Evolutionary conservation across 2,888 invertebrate genomes (phyloP).

Genomic region (Sesamia inferens): DNA sequence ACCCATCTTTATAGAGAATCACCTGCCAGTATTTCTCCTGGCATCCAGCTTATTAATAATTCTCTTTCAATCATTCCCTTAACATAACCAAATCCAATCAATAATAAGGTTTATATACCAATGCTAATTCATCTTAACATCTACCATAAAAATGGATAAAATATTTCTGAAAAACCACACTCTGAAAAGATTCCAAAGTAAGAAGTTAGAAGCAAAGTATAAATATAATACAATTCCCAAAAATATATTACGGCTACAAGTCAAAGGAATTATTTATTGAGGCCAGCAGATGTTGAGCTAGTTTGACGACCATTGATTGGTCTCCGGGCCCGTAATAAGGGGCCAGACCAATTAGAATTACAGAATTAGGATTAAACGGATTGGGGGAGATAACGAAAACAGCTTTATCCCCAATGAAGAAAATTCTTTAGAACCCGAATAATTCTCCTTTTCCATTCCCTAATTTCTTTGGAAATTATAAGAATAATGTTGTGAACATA

Average conservation of each 20-base stretch:
- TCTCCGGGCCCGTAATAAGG: constrained; percentile 40
- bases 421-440: constrained; percentile 18
- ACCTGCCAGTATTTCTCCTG: not conserved
- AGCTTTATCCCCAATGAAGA: constrained; percentile 46
- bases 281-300: constrained; percentile 46
- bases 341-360: constrained; percentile 60
- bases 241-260: constrained; percentile 47
- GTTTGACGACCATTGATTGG: constrained; percentile 59
- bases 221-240: constrained; percentile 37
- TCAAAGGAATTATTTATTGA: constrained; percentile 59
- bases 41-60: constrained; percentile 24
- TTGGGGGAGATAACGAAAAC: constrained; percentile 51
- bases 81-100: constrained; percentile 18
- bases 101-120: not conserved
- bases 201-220: constrained; percentile 31
- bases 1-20: not conserved
- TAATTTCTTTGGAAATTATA: constrained; percentile 54
- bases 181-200: constrained; percentile 37
- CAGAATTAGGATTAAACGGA: constrained; percentile 54
- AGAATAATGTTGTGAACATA: constrained; percentile 53
- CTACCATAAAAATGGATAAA: constrained; percentile 29
- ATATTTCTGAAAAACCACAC: constrained; percentile 28
- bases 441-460: constrained; percentile 31
- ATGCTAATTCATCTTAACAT: constrained; percentile 41
- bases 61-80: constrained; percentile 7